A percentile compares a stretch with the other conserved stretches of the same genome.
Evolutionary conservation across 2,113 vertebrate species (phyloP).

Genomic region (Cyphomyrus discorhynchus): DNA sequence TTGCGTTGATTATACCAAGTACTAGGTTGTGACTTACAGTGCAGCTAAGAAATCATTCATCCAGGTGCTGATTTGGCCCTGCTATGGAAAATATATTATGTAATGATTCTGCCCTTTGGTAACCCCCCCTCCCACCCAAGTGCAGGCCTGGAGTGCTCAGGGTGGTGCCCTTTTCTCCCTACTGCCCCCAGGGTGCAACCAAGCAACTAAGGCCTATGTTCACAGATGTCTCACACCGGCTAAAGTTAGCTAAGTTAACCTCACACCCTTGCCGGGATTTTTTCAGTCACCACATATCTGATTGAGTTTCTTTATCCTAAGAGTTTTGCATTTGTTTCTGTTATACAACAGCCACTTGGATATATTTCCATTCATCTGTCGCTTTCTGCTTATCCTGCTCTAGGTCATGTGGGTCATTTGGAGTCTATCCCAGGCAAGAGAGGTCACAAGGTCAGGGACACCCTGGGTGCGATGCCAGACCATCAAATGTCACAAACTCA

Average conservation of each 20-base stretch:
- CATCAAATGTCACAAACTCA: background rate
- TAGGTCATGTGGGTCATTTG: background rate
- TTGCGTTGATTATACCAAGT: background rate
- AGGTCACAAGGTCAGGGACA: background rate
- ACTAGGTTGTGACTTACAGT: background rate
- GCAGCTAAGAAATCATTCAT: background rate
- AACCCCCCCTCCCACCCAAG: background rate
- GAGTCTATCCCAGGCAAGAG: background rate
- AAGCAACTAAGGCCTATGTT: background rate
- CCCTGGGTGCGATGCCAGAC: background rate
- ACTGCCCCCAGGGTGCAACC: background rate
- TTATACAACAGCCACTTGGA: background rate
- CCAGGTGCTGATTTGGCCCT: background rate
- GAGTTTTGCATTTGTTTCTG: background rate
- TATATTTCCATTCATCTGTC: background rate
- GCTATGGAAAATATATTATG: background rate
- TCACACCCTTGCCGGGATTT: background rate
- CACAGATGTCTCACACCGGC: background rate
- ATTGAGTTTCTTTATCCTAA: background rate
- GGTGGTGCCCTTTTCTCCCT: background rate
- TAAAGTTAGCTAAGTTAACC: background rate
- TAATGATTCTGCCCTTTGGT: background rate
- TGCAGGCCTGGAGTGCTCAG: background rate
- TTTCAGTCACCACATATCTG: background rate
- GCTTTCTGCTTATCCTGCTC: background rate